Percentiles rank a stretch among this genome's conserved stretches.
phyloP scores from a whole-genome alignment of 2,888 invertebrate genomes.

The Celastrina argiolus region DNA sequence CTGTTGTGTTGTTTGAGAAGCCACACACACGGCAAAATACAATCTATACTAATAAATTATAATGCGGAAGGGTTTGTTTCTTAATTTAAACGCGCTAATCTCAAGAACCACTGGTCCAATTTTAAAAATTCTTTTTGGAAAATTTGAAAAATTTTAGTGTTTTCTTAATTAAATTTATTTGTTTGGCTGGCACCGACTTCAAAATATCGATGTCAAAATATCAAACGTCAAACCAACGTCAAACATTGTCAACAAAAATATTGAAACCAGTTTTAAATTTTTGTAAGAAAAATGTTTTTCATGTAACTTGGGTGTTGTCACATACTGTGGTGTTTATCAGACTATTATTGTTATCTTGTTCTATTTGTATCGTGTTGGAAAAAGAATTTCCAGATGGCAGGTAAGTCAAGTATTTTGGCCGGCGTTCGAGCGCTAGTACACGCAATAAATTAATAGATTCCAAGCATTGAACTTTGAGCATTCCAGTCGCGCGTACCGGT shows the following conservation, averaged over 20 bases:
- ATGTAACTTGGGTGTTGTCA: neutral
- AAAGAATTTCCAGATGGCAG: slow-evolving; percentile 9
- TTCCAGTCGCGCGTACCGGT: neutral
- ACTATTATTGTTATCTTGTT: neutral
- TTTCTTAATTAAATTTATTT: too few species aligned
- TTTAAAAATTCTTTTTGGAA: too few species aligned
- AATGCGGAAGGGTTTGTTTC: too few species aligned
- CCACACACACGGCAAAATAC: too few species aligned
- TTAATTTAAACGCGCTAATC: too few species aligned
- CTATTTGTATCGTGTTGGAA: neutral
- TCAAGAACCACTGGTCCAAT: too few species aligned
- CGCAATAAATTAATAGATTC: neutral
- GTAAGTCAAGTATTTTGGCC: slow-evolving; percentile 1
- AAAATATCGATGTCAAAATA: neutral
- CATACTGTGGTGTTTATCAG: too few species aligned
- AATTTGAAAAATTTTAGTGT: too few species aligned
- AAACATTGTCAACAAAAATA: neutral
- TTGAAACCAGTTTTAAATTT: neutral
- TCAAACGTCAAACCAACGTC: neutral
- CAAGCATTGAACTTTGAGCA: slow-evolving; percentile 9
- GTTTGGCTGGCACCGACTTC: too few species aligned
- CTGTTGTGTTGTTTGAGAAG: too few species aligned
- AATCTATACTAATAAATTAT: too few species aligned
- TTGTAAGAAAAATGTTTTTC: neutral
- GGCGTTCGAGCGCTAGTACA: neutral